Evolutionary conservation across 2,113 vertebrate genomes (phyloP), one percentile per base, ranked within the genome.

Genomic region (Nannobrachium achirus): DNA sequence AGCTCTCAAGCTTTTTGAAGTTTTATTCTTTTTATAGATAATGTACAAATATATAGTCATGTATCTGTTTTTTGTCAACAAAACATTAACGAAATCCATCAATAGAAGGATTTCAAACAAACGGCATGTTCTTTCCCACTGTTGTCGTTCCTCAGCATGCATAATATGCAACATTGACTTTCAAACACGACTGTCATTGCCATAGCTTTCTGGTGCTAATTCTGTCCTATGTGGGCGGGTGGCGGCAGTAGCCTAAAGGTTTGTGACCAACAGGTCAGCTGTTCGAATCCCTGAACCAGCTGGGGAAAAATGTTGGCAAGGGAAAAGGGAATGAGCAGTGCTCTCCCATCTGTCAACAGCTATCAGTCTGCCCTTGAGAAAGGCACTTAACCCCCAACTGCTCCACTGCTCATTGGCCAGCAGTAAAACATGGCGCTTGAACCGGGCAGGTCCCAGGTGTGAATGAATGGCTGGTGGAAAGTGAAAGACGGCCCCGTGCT

Each of bases 81-180:
- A n/a, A n/a, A 33, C 25, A 33, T 33, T 33, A 5, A 33, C 6
- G 25, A 33, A 33, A 33, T 33, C 25, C 3, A 4, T 33, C 25
- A 33, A 33, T 4, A 33, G 1, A 33, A 33, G 6, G 3, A 33
- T 33, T 33, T 33, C 1, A 33, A 33, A 33, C 25, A 33, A 33
- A 5, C 25, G 6, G 6, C 25, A 33, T 33, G 25, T 33, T 5
- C 25, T 33, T 33, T 33, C 25, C 25, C 25, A 33, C 25, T 33
- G 20, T 25, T 25, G 20, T 25, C 25, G 25, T 33, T 33, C 25
- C 6, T 2, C 25, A 33, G 25, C 2, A 5, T 33, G 25, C 25
- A 5, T 33, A 33, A 33, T 33, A 33, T 5, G 25, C 41, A 78
- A 45, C 64, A 78, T 75, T 88, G 68, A 88, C 79, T 83, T 83